phyloP scores from a whole-genome alignment of 2,797 vertebrate species.

The Clarias fuscus region DNA sequence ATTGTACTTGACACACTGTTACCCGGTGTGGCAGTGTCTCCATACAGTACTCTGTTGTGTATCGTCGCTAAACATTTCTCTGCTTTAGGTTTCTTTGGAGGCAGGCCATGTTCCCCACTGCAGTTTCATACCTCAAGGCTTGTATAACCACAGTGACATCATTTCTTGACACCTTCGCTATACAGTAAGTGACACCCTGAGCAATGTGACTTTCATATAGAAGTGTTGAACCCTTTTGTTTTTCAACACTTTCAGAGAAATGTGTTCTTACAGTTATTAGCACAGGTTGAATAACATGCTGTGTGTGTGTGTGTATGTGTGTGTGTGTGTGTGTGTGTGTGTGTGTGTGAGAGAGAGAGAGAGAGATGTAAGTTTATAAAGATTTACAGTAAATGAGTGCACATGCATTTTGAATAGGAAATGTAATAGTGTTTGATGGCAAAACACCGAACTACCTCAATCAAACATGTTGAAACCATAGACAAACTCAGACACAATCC shows the following conservation, averaged over 20 bases:
- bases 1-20: too few relatives aligned
- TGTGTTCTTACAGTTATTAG: not conserved
- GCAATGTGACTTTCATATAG: not conserved
- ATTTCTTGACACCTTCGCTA: not conserved
- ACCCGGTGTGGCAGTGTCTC: too few relatives aligned
- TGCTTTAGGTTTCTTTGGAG: not conserved
- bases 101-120: not conserved
- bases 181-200: not conserved
- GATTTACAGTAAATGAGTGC: not conserved
- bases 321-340: not conserved
- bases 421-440: slow-evolving; percentile 22
- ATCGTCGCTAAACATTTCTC: not conserved
- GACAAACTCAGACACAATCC: not conserved
- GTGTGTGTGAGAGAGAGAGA: not conserved
- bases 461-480: slow-evolving; percentile 9
- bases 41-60: not conserved
- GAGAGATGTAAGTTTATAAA: not conserved
- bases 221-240: not conserved
- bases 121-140: too few relatives aligned
- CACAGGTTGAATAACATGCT: not conserved
- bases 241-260: not conserved
- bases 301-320: not conserved
- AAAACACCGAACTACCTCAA: slow-evolving; percentile 25
- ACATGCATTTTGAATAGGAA: not conserved
- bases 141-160: not conserved